A percentile compares a stretch with the other conserved stretches of the same genome.
These are phyloP conservation scores for Danio choprae DNA, from an alignment of 2,797 vertebrate species.

Conservation along the genomic window DNA sequence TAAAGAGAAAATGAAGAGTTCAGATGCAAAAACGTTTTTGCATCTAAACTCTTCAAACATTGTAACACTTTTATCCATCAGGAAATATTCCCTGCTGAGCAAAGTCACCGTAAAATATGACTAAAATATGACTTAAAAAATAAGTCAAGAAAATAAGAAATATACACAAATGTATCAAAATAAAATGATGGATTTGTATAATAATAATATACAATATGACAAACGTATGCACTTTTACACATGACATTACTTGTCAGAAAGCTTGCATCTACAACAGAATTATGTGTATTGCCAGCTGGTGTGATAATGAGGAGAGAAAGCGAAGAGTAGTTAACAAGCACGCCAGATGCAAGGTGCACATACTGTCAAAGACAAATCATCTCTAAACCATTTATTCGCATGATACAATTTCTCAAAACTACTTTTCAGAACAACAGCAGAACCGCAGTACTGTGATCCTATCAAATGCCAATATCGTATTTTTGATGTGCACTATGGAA, in stretches of 20 bases:
- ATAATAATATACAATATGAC: too few species aligned
- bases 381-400: not conserved
- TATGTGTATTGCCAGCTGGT: not conserved
- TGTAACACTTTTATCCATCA: too few species aligned
- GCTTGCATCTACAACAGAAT: conserved; percentile 34
- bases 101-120: too few species aligned
- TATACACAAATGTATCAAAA: too few species aligned
- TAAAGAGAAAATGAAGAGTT: too few species aligned
- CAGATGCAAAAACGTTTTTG: too few species aligned
- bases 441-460: not conserved
- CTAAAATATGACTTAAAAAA: too few species aligned
- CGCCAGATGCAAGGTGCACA: conserved; percentile 7
- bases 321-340: conserved; percentile 10
- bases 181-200: too few species aligned
- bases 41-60: too few species aligned
- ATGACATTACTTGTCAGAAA: not conserved
- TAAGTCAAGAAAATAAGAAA: too few species aligned
- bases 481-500: not conserved
- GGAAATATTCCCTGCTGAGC: too few species aligned
- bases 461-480: not conserved
- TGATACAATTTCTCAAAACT: not conserved
- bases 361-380: not conserved
- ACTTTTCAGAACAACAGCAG: not conserved
- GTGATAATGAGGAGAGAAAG: conserved; percentile 11
- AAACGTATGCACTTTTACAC: too few species aligned